Conservation (phyloP, 2,113 vertebrate species). For the Istiophorus platypterus region DNA sequence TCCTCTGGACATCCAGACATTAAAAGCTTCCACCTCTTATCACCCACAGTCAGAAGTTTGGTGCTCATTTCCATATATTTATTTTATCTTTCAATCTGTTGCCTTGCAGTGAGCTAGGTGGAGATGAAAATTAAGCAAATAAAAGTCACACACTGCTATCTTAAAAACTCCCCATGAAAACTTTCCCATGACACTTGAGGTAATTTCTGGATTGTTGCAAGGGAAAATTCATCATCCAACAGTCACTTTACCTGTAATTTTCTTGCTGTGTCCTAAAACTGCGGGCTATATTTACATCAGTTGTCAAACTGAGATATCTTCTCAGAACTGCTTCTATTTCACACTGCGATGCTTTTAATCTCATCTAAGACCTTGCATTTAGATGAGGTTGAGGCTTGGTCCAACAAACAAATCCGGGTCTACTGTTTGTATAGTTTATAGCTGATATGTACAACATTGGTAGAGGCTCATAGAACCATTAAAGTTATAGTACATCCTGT, state of each 20-base stretch:
- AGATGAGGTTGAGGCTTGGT: slow-evolving; percentile 8
- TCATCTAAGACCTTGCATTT: slow-evolving; percentile 46
- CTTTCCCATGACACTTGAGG: slow-evolving; percentile 55
- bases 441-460: slow-evolving; percentile 10
- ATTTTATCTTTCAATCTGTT: slow-evolving; percentile 61
- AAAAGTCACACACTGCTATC: slow-evolving; percentile 55
- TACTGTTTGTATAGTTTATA: not conserved
- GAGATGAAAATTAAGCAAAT: slow-evolving; percentile 66
- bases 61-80: slow-evolving; percentile 50
- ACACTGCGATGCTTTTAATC: slow-evolving; percentile 55
- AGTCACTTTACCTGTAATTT: slow-evolving; percentile 67
- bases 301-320: slow-evolving; percentile 57
- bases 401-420: slow-evolving; percentile 25
- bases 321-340: slow-evolving; percentile 50
- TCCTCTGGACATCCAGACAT: slow-evolving; percentile 18
- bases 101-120: slow-evolving; percentile 12
- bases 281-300: slow-evolving; percentile 39
- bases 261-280: slow-evolving; percentile 28
- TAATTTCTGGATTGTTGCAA: slow-evolving; percentile 52
- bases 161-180: slow-evolving; percentile 52
- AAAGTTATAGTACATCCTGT: not conserved
- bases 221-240: slow-evolving; percentile 58
- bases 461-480: not conserved
- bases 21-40: slow-evolving; percentile 22
- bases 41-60: slow-evolving; percentile 28